Evolutionary conservation across 2,888 invertebrate species (phyloP).

Genomic region (Volucella zonaria): DNA sequence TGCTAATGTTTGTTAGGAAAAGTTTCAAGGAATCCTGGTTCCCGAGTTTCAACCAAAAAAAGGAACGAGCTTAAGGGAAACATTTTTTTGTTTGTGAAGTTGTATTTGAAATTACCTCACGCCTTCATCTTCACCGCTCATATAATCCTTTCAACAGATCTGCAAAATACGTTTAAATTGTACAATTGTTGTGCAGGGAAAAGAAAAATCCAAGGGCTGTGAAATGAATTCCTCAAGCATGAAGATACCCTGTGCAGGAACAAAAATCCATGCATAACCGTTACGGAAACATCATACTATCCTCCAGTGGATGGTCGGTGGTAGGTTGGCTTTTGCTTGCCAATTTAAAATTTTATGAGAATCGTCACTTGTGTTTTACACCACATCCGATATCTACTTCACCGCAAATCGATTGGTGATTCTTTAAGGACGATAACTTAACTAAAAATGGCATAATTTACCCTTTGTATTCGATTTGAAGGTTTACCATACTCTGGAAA

Average conservation of each 20-base stretch:
- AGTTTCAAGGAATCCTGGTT: conserved; percentile 55
- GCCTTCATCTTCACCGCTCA: conserved; percentile 49
- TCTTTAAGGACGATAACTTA: conserved; percentile 51
- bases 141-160: conserved; percentile 72
- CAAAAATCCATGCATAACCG: conserved; percentile 69
- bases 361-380: conserved; percentile 70
- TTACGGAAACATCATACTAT: conserved; percentile 38
- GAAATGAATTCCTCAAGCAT: conserved; percentile 33
- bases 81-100: conserved; percentile 16
- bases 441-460: conserved; percentile 56
- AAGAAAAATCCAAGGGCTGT: conserved; percentile 6
- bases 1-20: conserved; percentile 47
- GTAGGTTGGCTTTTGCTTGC: conserved; percentile 46
- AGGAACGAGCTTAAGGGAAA: conserved; percentile 38
- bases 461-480: conserved; percentile 33
- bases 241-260: conserved; percentile 35
- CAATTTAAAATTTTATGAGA: conserved; percentile 73
- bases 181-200: conserved; percentile 54
- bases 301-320: conserved; percentile 54
- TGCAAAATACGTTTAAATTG: conserved; percentile 47
- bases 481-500: conserved; percentile 15
- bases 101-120: conserved; percentile 64
- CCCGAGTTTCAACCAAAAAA: conserved; percentile 8
- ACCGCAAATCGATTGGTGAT: conserved; percentile 73
- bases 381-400: conserved; percentile 61